phyloP scores from a whole-genome alignment of 2,888 invertebrate species.

The Eulithis testata region DNA sequence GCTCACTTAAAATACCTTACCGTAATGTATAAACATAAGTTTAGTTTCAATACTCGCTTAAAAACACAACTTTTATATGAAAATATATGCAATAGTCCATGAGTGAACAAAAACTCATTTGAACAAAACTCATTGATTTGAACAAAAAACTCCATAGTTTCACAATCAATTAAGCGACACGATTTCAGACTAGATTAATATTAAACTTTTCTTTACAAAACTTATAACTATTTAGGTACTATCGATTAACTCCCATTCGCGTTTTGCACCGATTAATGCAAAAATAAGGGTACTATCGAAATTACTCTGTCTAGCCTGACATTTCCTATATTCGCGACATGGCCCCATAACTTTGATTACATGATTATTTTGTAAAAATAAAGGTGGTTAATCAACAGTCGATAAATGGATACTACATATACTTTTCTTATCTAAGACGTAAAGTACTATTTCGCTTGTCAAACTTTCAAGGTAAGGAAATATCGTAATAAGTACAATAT shows the following conservation, averaged over 20 bases:
- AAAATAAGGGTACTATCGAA: slow-evolving; percentile 33
- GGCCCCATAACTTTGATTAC: slow-evolving; percentile 44
- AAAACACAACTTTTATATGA: slow-evolving; percentile 48
- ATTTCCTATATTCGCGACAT: slow-evolving; percentile 37
- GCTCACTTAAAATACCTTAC: slow-evolving; percentile 71
- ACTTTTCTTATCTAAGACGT: slow-evolving; percentile 31
- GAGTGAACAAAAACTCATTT: too few species aligned
- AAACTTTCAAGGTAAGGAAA: slow-evolving; percentile 13
- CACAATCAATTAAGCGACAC: slow-evolving; percentile 55
- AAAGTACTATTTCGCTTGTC: slow-evolving; percentile 30
- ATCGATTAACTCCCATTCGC: slow-evolving; percentile 43
- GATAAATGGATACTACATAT: slow-evolving; percentile 31
- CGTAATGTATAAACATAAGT: slow-evolving; percentile 48
- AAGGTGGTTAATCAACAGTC: slow-evolving; percentile 46
- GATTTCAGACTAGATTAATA: slow-evolving; percentile 78
- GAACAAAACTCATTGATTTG: neutral
- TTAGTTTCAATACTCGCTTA: slow-evolving; percentile 66
- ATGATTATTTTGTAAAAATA: slow-evolving; percentile 36
- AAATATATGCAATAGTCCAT: slow-evolving; percentile 10
- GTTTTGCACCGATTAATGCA: slow-evolving; percentile 15
- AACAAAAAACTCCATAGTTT: slow-evolving; percentile 10
- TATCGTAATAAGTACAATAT: neutral
- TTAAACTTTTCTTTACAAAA: slow-evolving; percentile 61
- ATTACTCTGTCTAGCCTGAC: slow-evolving; percentile 48
- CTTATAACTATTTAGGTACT: slow-evolving; percentile 46